phyloP scores from a whole-genome alignment of 2,113 vertebrate genomes.

The Pelvicachromis taeniatus region DNA sequence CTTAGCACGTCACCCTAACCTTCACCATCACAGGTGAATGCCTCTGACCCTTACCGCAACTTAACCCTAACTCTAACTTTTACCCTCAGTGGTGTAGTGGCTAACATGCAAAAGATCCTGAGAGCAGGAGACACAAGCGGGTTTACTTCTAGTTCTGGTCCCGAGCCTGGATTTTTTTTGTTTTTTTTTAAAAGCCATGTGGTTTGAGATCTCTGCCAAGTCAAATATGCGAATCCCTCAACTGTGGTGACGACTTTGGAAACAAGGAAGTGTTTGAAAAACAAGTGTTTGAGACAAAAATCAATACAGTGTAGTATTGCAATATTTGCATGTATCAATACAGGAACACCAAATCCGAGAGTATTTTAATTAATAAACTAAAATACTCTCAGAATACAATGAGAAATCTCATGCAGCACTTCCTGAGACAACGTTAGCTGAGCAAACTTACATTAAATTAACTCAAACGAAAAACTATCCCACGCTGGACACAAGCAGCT shows the following conservation, averaged over 20 bases:
- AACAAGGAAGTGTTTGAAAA: not conserved
- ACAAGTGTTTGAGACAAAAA: not conserved
- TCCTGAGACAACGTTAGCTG: not conserved
- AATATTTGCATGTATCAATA: not conserved
- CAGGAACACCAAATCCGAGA: not conserved
- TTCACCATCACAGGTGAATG: not conserved
- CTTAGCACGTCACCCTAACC: fast-evolving
- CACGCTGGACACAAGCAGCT: not conserved
- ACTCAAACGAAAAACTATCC: not conserved
- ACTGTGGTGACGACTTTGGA: not conserved
- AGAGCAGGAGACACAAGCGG: not conserved
- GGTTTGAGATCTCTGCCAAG: no score
- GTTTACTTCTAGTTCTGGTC: not conserved
- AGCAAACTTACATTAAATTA: not conserved
- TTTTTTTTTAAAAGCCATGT: no score
- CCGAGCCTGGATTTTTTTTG: no score
- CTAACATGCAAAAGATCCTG: not conserved
- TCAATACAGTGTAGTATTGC: not conserved
- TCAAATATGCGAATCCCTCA: no score
- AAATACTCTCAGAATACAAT: not conserved
- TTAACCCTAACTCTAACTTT: not conserved
- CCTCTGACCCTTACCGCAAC: not conserved
- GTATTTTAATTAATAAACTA: not conserved
- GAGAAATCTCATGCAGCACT: not conserved
- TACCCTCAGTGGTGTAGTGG: not conserved